Evolutionary conservation across 2,113 vertebrate species (phyloP).

Genomic region (Tyrannus savana): DNA sequence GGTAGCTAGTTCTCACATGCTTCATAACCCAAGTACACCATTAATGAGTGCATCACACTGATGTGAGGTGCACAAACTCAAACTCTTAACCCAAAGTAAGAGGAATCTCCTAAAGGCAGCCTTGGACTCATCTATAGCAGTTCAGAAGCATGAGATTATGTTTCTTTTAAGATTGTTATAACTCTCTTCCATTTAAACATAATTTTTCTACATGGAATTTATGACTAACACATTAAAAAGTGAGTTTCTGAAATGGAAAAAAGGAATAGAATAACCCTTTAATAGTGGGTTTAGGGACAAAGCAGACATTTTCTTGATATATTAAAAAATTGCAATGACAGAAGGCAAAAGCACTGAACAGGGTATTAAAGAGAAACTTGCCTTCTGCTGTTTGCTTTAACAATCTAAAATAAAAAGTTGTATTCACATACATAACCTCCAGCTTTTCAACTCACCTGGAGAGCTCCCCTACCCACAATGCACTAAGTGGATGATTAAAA

Average conservation of each 20-base stretch:
- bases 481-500: slow-evolving; percentile 99
- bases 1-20: not conserved
- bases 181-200: not conserved
- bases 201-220: not conserved
- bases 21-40: fast-evolving
- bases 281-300: not conserved
- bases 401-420: slow-evolving; percentile 54
- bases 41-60: not conserved
- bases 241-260: not conserved
- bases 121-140: not conserved
- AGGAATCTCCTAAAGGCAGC: not conserved
- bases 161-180: not conserved
- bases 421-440: slow-evolving; percentile 70
- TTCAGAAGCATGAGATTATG: not conserved
- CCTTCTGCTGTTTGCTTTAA: slow-evolving; percentile 50
- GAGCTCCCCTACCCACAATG: slow-evolving; percentile 91
- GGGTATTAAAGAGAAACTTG: not conserved
- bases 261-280: not conserved
- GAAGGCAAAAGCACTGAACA: not conserved
- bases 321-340: not conserved
- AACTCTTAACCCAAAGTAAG: not conserved
- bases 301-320: not conserved
- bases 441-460: slow-evolving; percentile 89
- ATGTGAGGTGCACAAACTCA: not conserved
- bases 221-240: not conserved